Evolutionary conservation across 2,797 vertebrate species (phyloP).

Genomic region (Paguma larvata): DNA sequence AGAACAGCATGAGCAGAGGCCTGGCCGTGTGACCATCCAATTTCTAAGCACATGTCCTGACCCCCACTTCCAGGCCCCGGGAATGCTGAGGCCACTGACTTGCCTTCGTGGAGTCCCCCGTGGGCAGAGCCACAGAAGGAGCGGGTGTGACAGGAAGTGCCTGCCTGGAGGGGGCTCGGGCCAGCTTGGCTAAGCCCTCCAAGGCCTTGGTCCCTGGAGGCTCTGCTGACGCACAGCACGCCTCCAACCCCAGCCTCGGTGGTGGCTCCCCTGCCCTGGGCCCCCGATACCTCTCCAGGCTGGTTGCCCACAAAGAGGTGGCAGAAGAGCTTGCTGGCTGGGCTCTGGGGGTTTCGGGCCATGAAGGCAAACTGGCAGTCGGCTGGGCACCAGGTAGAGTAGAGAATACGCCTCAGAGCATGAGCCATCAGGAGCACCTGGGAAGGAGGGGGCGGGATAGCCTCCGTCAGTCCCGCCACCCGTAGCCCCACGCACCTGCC

Average conservation of each 20-base stretch:
- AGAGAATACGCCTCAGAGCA: conserved; percentile 93
- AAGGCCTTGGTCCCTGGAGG: background rate
- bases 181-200: background rate
- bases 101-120: background rate
- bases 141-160: background rate
- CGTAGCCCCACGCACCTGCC: fast-evolving
- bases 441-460: fast-evolving
- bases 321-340: conserved; percentile 93
- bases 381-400: conserved; percentile 91
- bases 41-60: background rate
- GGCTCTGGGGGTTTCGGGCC: conserved; percentile 94
- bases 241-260: fast-evolving
- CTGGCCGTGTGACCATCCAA: background rate
- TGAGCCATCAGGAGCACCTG: conserved; percentile 98
- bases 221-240: background rate
- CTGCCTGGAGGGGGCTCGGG: background rate
- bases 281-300: conserved; percentile 90
- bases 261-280: background rate
- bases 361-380: conserved; percentile 96
- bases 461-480: background rate
- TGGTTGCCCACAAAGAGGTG: conserved; percentile 95
- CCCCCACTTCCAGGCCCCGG: background rate
- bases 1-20: background rate
- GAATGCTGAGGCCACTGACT: background rate
- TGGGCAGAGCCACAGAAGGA: background rate